Evolutionary conservation across 2,888 invertebrate genomes (phyloP).

Genomic region (Caenorhabditis doughertyi): DNA sequence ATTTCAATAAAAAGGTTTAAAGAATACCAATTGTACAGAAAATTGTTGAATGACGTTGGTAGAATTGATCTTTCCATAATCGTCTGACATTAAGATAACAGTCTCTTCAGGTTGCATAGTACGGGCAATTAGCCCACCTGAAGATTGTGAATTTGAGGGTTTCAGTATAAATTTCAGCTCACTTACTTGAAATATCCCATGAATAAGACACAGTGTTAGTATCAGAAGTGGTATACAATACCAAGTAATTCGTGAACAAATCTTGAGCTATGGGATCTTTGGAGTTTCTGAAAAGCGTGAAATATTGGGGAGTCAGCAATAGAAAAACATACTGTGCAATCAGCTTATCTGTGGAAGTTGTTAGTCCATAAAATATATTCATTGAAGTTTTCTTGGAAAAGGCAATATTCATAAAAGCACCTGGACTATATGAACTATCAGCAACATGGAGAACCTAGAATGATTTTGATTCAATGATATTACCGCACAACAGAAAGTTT

Average conservation of each 20-base stretch:
- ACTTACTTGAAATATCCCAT: conserved; percentile 41
- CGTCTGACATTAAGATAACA: conserved; percentile 25
- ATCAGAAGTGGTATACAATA: conserved; percentile 18
- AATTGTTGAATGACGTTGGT: conserved; percentile 24
- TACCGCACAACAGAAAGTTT: no score
- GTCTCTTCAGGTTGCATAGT: conserved; percentile 35
- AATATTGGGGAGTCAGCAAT: no score
- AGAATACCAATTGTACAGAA: conserved; percentile 49
- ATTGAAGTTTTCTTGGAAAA: conserved; percentile 5
- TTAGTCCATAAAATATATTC: conserved; percentile 36
- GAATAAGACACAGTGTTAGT: background rate
- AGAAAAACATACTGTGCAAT: conserved; percentile 18
- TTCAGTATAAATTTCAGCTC: background rate
- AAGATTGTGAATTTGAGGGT: background rate
- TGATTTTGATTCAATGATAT: background rate
- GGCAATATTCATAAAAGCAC: conserved; percentile 34
- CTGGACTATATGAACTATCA: conserved; percentile 35
- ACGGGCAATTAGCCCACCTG: conserved; percentile 26
- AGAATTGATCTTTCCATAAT: conserved; percentile 21
- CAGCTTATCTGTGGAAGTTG: background rate
- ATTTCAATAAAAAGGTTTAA: background rate
- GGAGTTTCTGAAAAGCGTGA: conserved; percentile 8
- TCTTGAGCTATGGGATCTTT: conserved; percentile 22
- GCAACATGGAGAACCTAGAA: conserved; percentile 52
- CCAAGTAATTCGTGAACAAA: conserved; percentile 45